Evolutionary conservation across 2,113 vertebrate genomes (phyloP).

Genomic region (Chrysemys picta): DNA sequence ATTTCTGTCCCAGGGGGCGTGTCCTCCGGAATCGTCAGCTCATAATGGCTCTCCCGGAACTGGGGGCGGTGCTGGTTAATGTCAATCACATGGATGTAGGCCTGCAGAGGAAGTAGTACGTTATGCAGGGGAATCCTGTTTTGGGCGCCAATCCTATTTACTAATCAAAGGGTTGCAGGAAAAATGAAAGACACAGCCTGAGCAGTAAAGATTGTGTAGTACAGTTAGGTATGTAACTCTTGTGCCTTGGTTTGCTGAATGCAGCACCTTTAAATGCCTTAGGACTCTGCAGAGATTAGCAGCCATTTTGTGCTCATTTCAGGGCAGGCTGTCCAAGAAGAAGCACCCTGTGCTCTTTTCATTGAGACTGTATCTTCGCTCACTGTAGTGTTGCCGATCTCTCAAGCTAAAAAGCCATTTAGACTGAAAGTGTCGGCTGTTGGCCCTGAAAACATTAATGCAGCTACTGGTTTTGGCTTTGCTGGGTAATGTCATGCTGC

Average conservation of each 20-base stretch:
- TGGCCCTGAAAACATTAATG: neutral
- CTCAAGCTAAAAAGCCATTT: neutral
- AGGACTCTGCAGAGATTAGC: neutral
- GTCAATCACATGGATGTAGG: slow-evolving; percentile 89
- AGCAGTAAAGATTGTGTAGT: neutral
- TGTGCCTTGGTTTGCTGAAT: neutral
- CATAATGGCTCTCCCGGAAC: slow-evolving; percentile 87
- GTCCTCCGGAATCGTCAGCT: slow-evolving; percentile 88
- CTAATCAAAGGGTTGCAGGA: neutral
- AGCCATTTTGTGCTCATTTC: neutral
- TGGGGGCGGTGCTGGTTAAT: slow-evolving; percentile 92
- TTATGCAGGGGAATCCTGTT: neutral
- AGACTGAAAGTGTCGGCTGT: neutral
- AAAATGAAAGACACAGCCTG: neutral
- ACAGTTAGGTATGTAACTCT: accelerated
- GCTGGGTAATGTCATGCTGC: neutral
- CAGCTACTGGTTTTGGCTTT: neutral
- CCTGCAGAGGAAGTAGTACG: slow-evolving; percentile 76
- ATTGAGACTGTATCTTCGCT: slow-evolving; percentile 8
- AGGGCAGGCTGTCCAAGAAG: neutral
- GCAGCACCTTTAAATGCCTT: neutral
- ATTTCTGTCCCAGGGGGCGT: slow-evolving; percentile 88
- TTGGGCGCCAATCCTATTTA: neutral
- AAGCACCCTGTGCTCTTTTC: neutral
- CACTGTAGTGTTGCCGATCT: neutral